phyloP scores from a whole-genome alignment of 2,888 invertebrate species.

The Odontocerum albicorne region DNA sequence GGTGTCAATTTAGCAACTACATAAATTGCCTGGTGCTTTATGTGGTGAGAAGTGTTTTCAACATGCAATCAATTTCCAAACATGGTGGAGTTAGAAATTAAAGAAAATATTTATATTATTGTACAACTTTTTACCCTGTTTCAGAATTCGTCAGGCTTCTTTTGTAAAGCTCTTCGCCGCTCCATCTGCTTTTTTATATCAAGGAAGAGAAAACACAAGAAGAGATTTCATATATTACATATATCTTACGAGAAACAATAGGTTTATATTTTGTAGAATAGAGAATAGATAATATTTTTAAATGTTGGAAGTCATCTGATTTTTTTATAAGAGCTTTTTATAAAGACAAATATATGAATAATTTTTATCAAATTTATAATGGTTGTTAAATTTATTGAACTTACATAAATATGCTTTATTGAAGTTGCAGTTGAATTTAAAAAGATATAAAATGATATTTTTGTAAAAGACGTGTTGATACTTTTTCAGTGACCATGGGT shows the following conservation, averaged over 20 bases:
- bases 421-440: conserved; percentile 3
- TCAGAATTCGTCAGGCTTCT: conserved; percentile 63
- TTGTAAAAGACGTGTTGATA: conserved; percentile 9
- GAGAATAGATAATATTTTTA: conserved; percentile 11
- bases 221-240: neutral
- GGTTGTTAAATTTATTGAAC: conserved; percentile 7
- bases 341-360: conserved; percentile 9
- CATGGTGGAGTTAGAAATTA: too few species aligned
- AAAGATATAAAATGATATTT: conserved; percentile 13
- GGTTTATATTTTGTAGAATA: conserved; percentile 8
- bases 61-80: too few species aligned
- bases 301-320: neutral
- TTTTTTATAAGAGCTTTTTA: conserved; percentile 21
- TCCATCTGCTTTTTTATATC: neutral
- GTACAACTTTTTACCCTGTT: conserved; percentile 44
- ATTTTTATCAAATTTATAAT: conserved; percentile 1
- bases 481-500: neutral
- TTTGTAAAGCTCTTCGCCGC: conserved; percentile 45
- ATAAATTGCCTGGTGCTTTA: too few species aligned
- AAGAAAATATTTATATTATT: too few species aligned
- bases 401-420: conserved; percentile 1
- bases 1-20: too few species aligned
- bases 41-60: too few species aligned
- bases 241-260: neutral
- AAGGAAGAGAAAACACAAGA: neutral